These are phyloP conservation scores for Netelia inedita DNA, from an alignment of 2,888 invertebrate genomes.

Conservation along the genomic window DNA sequence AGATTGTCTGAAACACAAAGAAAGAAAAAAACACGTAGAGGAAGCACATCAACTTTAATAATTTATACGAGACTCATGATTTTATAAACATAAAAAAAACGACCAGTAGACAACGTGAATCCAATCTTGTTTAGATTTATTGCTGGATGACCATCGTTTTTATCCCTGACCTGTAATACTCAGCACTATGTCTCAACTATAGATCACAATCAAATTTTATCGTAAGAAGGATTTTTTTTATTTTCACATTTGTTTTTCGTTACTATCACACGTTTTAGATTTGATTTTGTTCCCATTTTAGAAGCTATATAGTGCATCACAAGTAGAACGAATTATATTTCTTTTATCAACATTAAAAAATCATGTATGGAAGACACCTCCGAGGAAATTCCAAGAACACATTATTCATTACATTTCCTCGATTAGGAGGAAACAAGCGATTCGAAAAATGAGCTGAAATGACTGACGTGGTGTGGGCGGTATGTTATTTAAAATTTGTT, in stretches of 20 bases:
- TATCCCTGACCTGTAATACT: not conserved
- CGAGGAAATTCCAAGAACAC: not conserved
- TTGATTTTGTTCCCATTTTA: too few relatives aligned
- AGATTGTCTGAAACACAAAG: slow-evolving; percentile 69
- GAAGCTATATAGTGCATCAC: not conserved
- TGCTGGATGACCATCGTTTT: not conserved
- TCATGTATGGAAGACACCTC: not conserved
- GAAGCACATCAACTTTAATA: not conserved
- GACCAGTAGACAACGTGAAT: not conserved
- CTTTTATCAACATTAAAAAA: not conserved
- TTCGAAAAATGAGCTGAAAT: not conserved
- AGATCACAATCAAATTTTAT: too few relatives aligned
- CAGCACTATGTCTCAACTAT: too few relatives aligned
- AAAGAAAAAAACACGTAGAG: slow-evolving; percentile 4
- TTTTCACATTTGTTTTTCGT: too few relatives aligned
- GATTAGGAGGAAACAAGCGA: not conserved
- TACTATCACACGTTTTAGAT: too few relatives aligned
- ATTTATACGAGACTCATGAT: slow-evolving; percentile 27
- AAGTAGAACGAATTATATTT: not conserved
- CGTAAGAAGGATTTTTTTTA: too few relatives aligned
- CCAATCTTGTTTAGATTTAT: not conserved
- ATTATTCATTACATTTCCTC: not conserved
- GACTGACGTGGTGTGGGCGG: too few relatives aligned
- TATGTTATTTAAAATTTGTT: not conserved
- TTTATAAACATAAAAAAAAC: not conserved